Base-by-base conservation (phyloP, 2,113 vertebrate genomes). In the Elachura formosa region DNA sequence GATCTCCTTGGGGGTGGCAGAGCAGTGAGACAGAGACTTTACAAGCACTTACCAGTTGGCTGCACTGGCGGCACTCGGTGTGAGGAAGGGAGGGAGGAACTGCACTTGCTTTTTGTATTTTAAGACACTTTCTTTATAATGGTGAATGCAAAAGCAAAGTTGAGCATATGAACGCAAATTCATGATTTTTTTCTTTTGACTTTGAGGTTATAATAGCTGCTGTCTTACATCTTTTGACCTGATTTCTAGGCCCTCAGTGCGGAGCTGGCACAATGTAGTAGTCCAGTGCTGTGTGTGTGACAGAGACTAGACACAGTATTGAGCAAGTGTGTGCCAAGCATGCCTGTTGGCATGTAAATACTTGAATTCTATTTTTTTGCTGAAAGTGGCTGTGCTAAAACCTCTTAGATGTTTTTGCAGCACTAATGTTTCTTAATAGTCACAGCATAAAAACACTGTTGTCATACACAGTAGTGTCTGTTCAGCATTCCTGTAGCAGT, bases 161-260 rank as follows among this genome's bases (percentile, higher is more conserved):
- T 19, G 34, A 62, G 7, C 48, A 15, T 40, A 20, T 66, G 52
- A 73, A 71, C 89, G 46, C 11, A 69, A 45, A 73, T 19, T 24
- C 0, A 2, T n/a, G 17, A 1, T 7, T 24, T 41, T 34, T 6
- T 24, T 25, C n/a, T 75, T 54, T 36, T 20, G 3, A 56, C 8
- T 38, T 19, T 54, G 22, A 83, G 58, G 23, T 58, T 80, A 3
- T 59, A 51, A 22, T 24, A 48, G 28, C 23, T 84, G n/a, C 36
- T 45, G 2, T 63, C 28, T 66, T 15, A 16, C 14, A 14, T 63
- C 26, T 82, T 82, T 63, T 19, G 49, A 6, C 12, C 46, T 58
- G 43, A 33, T 34, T 66, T 67, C 26, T 28, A 34, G n/a, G 28
- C 12, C 28, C 36, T 66, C 25, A n/a, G 29, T 72, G 76, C 48